Evolutionary conservation across 2,797 vertebrate species (phyloP), one percentile per base, ranked within the genome.

Genomic region (Chlorospingus flavigularis): DNA sequence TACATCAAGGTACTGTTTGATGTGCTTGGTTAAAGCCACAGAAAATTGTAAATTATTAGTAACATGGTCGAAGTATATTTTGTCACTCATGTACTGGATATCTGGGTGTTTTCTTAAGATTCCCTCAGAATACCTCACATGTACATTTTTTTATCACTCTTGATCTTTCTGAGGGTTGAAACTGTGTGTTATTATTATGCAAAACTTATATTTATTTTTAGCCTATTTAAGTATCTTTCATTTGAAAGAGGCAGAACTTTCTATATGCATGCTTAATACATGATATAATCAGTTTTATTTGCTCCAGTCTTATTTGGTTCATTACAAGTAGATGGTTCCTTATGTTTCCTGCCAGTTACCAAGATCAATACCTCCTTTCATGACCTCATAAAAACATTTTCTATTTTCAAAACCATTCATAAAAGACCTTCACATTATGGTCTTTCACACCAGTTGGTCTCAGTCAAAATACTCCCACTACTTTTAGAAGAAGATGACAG

Each of bases 401-500:
- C 24, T 81, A 5, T 78, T 88, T 92, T 87, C 31, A 81, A 72
- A 89, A 72, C n/a, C 24, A 24, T 42, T 81, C 18, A n/a, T 80
- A 19, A 70, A 93, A 90, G 65, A 86, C 31, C 20, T 88, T 81
- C 47, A 13, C 31, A n/a, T 61, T 16, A 25, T 68, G 25, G 26
- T 33, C 68, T 88, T 91, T 86, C 62, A 47, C 58, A 87, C 26
- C 28, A 66, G n/a, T 57, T 86, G 31, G 15, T 90, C 66, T 88
- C 54, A 81, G 39, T 78, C 55, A 90, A 95, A 91, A 96, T 51
- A 86, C 7, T 74, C 57, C 21, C 28, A 50, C 33, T 75, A 45
- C 50, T 95, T 94, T 72, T 75, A 79, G 43, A 9, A 86, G 25
- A 83, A 51, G 15, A 82, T 40, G 80, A 96, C 51, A 89, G 40